These are phyloP conservation scores for Tragelaphus eurycerus DNA, from an alignment of 2,797 vertebrate species.

Conservation along the genomic window DNA sequence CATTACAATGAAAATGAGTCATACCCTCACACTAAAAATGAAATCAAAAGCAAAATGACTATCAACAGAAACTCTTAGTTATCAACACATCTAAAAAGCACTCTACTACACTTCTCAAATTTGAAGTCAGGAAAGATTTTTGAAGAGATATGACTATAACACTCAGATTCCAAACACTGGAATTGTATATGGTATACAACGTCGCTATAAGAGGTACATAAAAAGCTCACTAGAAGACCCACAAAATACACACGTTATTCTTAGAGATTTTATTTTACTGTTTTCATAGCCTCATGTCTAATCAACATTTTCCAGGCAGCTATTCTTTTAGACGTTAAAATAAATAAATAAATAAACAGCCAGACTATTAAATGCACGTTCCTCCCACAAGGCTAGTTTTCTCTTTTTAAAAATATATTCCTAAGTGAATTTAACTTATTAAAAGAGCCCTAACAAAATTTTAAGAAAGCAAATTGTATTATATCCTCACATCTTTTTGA, in stretches of 20 bases:
- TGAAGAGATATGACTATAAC: not conserved
- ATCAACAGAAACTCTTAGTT: not conserved
- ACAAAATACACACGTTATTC: not conserved
- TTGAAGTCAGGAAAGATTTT: conserved; percentile 9
- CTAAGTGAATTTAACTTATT: not conserved
- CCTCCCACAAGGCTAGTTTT: not conserved
- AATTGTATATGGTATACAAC: not conserved
- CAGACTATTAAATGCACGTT: not conserved
- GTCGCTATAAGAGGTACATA: not conserved
- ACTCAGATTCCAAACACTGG: not conserved
- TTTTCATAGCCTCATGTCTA: not conserved
- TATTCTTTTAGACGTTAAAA: conserved; percentile 2
- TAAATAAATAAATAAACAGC: not conserved
- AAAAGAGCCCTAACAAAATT: conserved; percentile 32
- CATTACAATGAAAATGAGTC: not conserved
- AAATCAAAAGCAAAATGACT: conserved; percentile 23
- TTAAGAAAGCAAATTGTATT: not conserved
- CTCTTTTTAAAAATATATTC: not conserved
- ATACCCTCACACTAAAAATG: not conserved
- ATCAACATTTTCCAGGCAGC: not conserved
- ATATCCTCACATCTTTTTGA: not conserved
- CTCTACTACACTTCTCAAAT: conserved; percentile 2
- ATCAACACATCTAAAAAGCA: not conserved
- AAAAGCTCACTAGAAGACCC: conserved; percentile 22
- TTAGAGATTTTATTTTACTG: conserved; percentile 9